phyloP scores from a whole-genome alignment of 2,113 vertebrate genomes.

The Sorex araneus region DNA sequence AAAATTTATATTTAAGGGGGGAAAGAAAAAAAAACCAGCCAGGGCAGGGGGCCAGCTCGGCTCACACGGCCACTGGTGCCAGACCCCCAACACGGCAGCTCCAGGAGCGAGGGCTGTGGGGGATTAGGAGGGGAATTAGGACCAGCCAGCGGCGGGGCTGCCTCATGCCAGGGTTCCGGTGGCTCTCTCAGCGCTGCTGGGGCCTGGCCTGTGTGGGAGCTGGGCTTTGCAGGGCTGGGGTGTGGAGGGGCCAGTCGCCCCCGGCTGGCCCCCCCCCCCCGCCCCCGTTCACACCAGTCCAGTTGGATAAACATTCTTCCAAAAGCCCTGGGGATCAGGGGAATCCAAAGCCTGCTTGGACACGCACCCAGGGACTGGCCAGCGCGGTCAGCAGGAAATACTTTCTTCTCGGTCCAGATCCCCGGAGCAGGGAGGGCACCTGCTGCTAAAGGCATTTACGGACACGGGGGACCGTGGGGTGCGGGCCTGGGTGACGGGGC shows the following conservation, averaged over 20 bases:
- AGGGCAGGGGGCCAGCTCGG: constrained; percentile 74
- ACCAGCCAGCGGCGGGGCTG: not conserved
- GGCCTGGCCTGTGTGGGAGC: not conserved
- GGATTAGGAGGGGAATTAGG: constrained; percentile 68
- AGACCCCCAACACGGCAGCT: constrained; percentile 66
- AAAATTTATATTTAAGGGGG: constrained; percentile 75
- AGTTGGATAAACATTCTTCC: not conserved
- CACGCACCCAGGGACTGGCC: not conserved
- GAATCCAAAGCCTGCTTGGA: not conserved
- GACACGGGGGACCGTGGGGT: too few species aligned
- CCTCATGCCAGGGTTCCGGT: not conserved
- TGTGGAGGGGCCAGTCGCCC: not conserved
- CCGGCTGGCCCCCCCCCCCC: too few species aligned
- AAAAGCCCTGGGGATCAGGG: not conserved
- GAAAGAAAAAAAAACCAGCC: constrained; percentile 68
- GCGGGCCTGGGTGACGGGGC: too few species aligned
- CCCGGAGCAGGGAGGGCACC: not conserved
- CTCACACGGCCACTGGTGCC: constrained; percentile 28
- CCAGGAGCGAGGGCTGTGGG: constrained; percentile 10
- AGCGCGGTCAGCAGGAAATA: not conserved
- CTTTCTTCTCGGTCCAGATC: not conserved
- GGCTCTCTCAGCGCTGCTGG: not conserved
- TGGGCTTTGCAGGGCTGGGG: not conserved
- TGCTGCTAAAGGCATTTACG: not conserved
- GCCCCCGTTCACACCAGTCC: not conserved